Conservation (phyloP, 30 jellyfish, hydroid and myxozoan genomes). For the Chironex yamaguchii region DNA sequence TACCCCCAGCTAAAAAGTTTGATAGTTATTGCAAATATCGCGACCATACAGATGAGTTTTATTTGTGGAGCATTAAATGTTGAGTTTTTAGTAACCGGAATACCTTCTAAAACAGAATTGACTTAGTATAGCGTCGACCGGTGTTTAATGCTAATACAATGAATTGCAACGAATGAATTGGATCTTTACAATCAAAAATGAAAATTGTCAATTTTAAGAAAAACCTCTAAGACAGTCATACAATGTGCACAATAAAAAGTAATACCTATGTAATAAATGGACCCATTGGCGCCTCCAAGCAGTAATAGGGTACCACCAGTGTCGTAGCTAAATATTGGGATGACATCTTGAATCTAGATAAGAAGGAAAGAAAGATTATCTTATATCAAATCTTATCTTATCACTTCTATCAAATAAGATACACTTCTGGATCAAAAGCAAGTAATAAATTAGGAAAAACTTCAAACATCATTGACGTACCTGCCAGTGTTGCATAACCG, state of each 20-base stretch:
- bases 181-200: not conserved
- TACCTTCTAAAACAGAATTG: no score
- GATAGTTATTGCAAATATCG: no score
- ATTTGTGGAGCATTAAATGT: no score
- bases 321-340: conserved; percentile 83
- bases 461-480: conserved; percentile 7
- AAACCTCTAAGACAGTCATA: not conserved
- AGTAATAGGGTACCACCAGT: conserved; percentile 95
- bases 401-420: no score
- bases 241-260: no score
- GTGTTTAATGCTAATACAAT: no score
- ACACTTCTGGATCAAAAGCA: not conserved
- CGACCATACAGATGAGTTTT: no score
- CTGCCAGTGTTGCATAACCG: conserved; percentile 95
- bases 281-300: conserved; percentile 95
- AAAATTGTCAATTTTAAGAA: not conserved
- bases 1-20: no score
- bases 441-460: not conserved
- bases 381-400: no score
- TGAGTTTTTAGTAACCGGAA: no score
- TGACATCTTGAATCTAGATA: conserved; percentile 94
- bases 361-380: no score
- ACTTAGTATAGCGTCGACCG: no score
- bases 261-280: conserved; percentile 90
- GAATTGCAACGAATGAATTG: conserved; percentile 10